Percentiles rank a stretch among this genome's conserved stretches.
Conservation (phyloP, 2,888 invertebrate species). For the Eupeodes latifasciatus region DNA sequence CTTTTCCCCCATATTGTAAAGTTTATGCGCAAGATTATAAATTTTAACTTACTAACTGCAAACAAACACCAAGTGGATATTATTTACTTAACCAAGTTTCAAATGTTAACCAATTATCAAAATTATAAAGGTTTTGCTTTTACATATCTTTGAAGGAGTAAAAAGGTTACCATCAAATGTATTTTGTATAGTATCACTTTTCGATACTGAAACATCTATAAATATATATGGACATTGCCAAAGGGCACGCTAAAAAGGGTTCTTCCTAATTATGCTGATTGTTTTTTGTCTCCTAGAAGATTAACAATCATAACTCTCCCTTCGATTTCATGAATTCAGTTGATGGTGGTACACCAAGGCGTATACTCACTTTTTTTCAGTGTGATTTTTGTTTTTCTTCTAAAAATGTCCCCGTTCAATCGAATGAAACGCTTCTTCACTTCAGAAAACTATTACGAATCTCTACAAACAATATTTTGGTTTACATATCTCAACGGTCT, state of each 20-base stretch:
- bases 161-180: not conserved
- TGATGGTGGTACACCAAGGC: not conserved
- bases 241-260: not conserved
- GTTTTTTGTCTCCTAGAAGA: not conserved
- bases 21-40: too few relatives aligned
- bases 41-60: too few relatives aligned
- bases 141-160: too few relatives aligned
- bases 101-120: too few relatives aligned
- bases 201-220: not conserved
- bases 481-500: conserved; percentile 66
- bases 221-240: not conserved
- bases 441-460: conserved; percentile 72
- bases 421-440: conserved; percentile 52
- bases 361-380: not conserved
- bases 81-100: too few relatives aligned
- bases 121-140: too few relatives aligned
- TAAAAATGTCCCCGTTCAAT: not conserved
- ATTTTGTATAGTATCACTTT: not conserved
- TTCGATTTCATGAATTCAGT: not conserved
- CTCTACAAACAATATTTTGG: conserved; percentile 71
- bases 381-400: not conserved
- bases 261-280: not conserved
- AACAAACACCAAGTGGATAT: too few relatives aligned
- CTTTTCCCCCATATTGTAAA: too few relatives aligned
- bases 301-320: not conserved